Conservation (phyloP, 23 tunicate species). For the Halocynthia aurantium region DNA sequence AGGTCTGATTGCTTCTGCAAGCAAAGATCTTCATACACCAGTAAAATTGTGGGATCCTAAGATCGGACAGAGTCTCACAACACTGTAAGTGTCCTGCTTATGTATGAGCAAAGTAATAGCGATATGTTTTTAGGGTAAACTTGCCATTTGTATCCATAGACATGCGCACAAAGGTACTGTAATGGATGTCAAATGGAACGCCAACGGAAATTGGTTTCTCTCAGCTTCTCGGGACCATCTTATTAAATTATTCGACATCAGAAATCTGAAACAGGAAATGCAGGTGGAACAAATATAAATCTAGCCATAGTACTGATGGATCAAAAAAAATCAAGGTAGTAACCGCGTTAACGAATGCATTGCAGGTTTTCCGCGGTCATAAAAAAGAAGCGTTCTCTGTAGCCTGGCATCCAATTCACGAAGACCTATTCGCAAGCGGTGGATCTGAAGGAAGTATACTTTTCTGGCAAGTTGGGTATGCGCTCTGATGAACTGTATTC, state of each 20-base stretch:
- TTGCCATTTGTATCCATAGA: slow-evolving; percentile 14
- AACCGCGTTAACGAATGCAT: background rate
- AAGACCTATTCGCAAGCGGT: slow-evolving; percentile 95
- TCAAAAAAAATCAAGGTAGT: no score
- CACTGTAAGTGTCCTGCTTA: slow-evolving; percentile 48
- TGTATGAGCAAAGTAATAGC: no score
- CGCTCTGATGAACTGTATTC: background rate
- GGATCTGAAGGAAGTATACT: slow-evolving; percentile 97
- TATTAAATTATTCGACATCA: slow-evolving; percentile 88
- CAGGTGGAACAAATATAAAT: slow-evolving; percentile 39
- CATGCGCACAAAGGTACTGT: slow-evolving; percentile 98
- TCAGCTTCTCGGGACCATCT: slow-evolving; percentile 98
- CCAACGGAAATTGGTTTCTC: slow-evolving; percentile 94
- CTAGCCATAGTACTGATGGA: background rate
- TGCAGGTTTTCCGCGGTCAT: slow-evolving; percentile 90
- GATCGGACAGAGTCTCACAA: slow-evolving; percentile 73
- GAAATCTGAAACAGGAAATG: slow-evolving; percentile 86
- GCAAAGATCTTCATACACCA: slow-evolving; percentile 96
- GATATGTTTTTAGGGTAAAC: no score
- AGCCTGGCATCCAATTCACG: slow-evolving; percentile 99
- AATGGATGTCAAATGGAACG: slow-evolving; percentile 94
- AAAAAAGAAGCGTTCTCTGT: slow-evolving; percentile 98
- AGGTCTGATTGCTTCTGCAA: slow-evolving; percentile 84
- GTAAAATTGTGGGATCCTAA: slow-evolving; percentile 99
- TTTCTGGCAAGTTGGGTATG: slow-evolving; percentile 99